These are phyloP conservation scores for Sclerodermus sp. DNA, from an alignment of 2,888 invertebrate genomes.

Conservation along the genomic window DNA sequence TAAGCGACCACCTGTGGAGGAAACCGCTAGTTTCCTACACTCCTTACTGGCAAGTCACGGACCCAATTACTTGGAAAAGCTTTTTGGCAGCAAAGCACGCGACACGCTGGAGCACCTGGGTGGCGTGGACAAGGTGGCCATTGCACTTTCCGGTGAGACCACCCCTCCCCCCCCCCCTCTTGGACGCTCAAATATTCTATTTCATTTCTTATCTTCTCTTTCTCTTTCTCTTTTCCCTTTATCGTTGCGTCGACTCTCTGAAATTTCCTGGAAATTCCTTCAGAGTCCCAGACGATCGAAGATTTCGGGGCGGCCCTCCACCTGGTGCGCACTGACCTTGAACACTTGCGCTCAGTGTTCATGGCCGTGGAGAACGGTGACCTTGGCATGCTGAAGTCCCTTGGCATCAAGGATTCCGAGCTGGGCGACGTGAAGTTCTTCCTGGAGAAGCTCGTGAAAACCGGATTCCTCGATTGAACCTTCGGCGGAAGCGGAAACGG, in stretches of 20 bases:
- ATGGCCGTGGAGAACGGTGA: slow-evolving; percentile 96
- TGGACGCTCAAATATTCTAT: not conserved
- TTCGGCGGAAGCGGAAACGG: not conserved
- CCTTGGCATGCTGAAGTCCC: slow-evolving; percentile 88
- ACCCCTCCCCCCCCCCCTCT: not conserved
- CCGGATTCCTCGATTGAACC: slow-evolving; percentile 89
- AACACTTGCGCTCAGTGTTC: slow-evolving; percentile 90
- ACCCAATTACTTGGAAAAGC: slow-evolving; percentile 93
- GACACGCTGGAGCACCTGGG: slow-evolving; percentile 90
- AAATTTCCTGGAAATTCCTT: slow-evolving; percentile 19
- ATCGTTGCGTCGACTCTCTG: too few relatives aligned
- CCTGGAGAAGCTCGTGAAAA: slow-evolving; percentile 92
- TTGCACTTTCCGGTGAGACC: slow-evolving; percentile 82
- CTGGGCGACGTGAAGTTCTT: slow-evolving; percentile 95
- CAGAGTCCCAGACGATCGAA: slow-evolving; percentile 94
- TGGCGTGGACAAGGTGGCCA: slow-evolving; percentile 93
- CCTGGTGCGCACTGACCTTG: slow-evolving; percentile 83
- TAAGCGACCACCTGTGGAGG: slow-evolving; percentile 94
- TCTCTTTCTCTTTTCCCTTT: too few relatives aligned
- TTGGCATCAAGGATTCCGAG: slow-evolving; percentile 94
- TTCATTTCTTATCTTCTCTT: too few relatives aligned
- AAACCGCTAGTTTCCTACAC: slow-evolving; percentile 92
- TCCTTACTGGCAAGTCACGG: slow-evolving; percentile 93
- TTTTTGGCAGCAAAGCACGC: slow-evolving; percentile 92
- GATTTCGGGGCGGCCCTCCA: slow-evolving; percentile 89